A percentile compares a stretch with the other conserved stretches of the same genome.
These are phyloP conservation scores for Stenotaenia linearis DNA, from an alignment of 2,888 invertebrate species.

Conservation along the genomic window DNA sequence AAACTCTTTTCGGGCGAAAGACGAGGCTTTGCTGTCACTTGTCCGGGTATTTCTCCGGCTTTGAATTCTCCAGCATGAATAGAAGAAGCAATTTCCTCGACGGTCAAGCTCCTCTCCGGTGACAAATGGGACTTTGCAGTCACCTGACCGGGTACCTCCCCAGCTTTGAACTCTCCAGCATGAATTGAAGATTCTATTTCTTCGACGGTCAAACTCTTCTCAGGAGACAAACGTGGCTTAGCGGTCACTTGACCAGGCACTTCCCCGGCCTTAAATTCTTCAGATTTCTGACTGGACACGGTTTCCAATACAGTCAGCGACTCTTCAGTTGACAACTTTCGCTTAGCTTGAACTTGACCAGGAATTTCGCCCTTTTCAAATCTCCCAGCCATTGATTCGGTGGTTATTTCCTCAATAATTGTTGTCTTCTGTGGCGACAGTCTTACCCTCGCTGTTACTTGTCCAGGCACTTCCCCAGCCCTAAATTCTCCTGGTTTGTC, in stretches of 20 bases:
- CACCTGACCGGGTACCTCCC: constrained; percentile 29
- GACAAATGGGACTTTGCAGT: constrained; percentile 34
- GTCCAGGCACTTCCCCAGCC: constrained; percentile 31
- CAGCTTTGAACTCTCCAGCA: constrained; percentile 27
- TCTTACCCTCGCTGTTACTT: constrained; percentile 29
- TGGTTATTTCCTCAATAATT: constrained; percentile 32
- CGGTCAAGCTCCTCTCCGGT: constrained; percentile 39
- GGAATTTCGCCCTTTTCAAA: constrained; percentile 33
- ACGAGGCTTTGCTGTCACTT: not conserved
- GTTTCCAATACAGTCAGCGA: constrained; percentile 31
- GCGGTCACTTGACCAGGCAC: constrained; percentile 31
- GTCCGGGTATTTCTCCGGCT: constrained; percentile 30
- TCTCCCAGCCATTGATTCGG: constrained; percentile 26
- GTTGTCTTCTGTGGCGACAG: constrained; percentile 3
- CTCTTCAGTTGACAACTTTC: constrained; percentile 31
- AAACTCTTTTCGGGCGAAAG: too few species aligned
- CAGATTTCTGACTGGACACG: constrained; percentile 13
- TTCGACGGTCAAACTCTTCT: too few species aligned
- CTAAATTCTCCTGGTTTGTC: constrained; percentile 32
- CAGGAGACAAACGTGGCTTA: constrained; percentile 36
- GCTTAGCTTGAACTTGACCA: constrained; percentile 31
- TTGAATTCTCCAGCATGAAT: constrained; percentile 35
- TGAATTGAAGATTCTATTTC: too few species aligned
- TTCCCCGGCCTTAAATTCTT: constrained; percentile 24
- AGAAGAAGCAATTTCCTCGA: constrained; percentile 37